These are phyloP conservation scores for Charanyca ferruginea DNA, from an alignment of 2,888 invertebrate species.

Conservation along the genomic window DNA sequence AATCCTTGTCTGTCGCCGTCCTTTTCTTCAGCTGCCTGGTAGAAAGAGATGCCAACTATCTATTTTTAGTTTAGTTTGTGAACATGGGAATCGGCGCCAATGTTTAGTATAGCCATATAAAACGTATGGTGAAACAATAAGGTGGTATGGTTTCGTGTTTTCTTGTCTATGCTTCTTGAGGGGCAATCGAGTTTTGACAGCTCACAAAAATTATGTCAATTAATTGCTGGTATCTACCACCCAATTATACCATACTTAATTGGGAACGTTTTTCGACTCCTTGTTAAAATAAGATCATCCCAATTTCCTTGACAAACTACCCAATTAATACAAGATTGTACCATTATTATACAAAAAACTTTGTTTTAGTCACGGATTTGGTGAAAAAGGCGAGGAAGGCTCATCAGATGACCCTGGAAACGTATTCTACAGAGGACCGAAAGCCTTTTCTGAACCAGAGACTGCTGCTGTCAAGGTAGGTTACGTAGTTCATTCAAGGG, in stretches of 20 bases:
- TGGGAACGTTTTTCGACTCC: not conserved
- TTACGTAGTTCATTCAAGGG: not conserved
- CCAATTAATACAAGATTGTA: not conserved
- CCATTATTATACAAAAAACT: not conserved
- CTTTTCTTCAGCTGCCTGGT: too few relatives aligned
- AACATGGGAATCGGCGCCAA: too few relatives aligned
- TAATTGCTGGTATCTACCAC: not conserved
- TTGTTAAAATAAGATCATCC: not conserved
- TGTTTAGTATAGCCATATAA: too few relatives aligned
- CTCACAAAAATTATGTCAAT: too few relatives aligned
- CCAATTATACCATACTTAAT: not conserved
- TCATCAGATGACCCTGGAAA: slow-evolving; percentile 96
- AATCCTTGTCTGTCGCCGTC: too few relatives aligned
- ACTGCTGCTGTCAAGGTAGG: slow-evolving; percentile 91
- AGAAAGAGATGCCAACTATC: too few relatives aligned
- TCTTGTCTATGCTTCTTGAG: too few relatives aligned
- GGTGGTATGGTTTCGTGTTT: too few relatives aligned
- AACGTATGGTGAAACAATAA: too few relatives aligned
- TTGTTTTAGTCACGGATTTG: slow-evolving; percentile 94
- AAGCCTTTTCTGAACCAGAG: slow-evolving; percentile 97
- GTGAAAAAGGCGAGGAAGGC: slow-evolving; percentile 95
- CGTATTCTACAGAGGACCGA: slow-evolving; percentile 95
- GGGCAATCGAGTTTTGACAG: too few relatives aligned
- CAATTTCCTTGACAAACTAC: not conserved
- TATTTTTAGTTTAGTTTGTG: too few relatives aligned